A percentile compares a stretch with the other conserved stretches of the same genome.
phyloP scores from a whole-genome alignment of 2,888 invertebrate genomes.

The Drosophila setosimentum region DNA sequence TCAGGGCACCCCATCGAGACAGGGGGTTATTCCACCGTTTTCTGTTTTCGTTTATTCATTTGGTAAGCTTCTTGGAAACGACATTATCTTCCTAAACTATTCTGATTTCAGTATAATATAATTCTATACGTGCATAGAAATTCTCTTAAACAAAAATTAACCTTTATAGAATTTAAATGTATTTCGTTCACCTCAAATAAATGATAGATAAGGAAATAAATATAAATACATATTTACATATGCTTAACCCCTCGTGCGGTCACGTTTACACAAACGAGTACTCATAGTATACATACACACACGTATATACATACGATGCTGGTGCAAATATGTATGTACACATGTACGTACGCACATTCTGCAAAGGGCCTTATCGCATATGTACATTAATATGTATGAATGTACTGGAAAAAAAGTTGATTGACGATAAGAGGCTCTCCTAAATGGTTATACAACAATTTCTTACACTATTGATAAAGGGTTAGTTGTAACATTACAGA shows the following conservation, averaged over 20 bases:
- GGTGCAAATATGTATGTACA: conserved; percentile 6
- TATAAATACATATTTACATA: conserved; percentile 24
- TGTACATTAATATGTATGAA: conserved; percentile 15
- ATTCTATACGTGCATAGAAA: neutral
- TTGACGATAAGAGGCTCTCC: conserved; percentile 58
- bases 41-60: neutral
- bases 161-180: neutral
- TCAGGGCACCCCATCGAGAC: neutral
- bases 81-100: neutral
- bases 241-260: conserved; percentile 1
- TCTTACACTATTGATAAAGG: conserved; percentile 77
- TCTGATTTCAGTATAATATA: neutral
- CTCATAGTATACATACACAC: conserved; percentile 9
- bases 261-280: conserved; percentile 26
- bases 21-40: neutral
- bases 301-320: neutral
- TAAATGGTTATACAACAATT: conserved; percentile 75
- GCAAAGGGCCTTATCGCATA: conserved; percentile 6
- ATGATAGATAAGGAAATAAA: neutral
- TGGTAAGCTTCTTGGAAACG: neutral
- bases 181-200: neutral
- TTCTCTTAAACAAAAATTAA: neutral
- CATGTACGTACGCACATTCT: conserved; percentile 18
- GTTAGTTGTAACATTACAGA: conserved; percentile 70
- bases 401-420: conserved; percentile 42